Conservation (phyloP, 1,140 invertebrate genomes). For the Rhagoletis pomonella region DNA sequence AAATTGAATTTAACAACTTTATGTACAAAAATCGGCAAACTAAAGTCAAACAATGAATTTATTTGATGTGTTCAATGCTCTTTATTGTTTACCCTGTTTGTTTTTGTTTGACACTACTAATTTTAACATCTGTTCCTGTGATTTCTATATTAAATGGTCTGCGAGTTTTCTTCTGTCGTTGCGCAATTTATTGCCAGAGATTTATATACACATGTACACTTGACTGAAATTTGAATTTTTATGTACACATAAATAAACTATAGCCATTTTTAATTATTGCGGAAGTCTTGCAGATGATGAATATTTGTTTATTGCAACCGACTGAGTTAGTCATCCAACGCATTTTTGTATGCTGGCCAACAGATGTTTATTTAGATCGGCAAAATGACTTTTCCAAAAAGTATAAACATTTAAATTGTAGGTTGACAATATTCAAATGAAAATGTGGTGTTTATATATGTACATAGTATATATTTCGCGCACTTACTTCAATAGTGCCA, state of each 20-base stretch:
- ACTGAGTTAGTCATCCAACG: neutral
- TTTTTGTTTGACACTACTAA: neutral
- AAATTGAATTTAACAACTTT: constrained; percentile 1
- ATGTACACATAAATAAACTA: neutral
- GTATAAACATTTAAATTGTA: neutral
- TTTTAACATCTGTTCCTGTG: neutral
- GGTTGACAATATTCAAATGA: too few relatives aligned
- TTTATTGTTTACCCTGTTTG: neutral
- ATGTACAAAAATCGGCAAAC: constrained; percentile 12
- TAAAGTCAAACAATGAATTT: constrained; percentile 12
- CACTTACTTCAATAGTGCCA: too few relatives aligned
- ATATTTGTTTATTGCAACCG: neutral
- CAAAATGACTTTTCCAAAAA: neutral
- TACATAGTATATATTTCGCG: too few relatives aligned
- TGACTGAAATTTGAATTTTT: too few relatives aligned
- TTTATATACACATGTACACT: neutral
- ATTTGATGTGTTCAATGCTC: neutral
- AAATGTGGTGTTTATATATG: too few relatives aligned
- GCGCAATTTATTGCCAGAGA: neutral
- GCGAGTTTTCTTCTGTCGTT: neutral
- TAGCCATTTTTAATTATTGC: too few relatives aligned
- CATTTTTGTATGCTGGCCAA: neutral
- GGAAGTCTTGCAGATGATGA: neutral
- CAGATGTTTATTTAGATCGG: constrained; percentile 11
- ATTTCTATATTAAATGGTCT: neutral